Percentiles rank a stretch among this genome's conserved stretches.
phyloP scores from a whole-genome alignment of 2,888 invertebrate genomes.

The Agrochola macilenta region DNA sequence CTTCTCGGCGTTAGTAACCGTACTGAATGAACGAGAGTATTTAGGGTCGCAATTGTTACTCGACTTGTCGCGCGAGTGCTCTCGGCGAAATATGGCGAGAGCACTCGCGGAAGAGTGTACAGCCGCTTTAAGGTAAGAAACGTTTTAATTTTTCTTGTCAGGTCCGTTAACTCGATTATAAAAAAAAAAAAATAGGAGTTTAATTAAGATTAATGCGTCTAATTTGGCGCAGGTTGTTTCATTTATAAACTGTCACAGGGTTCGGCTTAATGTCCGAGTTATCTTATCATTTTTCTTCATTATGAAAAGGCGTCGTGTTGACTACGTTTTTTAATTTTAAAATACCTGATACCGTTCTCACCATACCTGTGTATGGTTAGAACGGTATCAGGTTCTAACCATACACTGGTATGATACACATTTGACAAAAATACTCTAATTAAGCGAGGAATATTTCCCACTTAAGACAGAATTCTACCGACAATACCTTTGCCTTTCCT shows the following conservation, averaged over 20 bases:
- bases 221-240: conserved; percentile 53
- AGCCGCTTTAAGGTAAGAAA: not conserved
- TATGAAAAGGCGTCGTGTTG: conserved; percentile 30
- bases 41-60: not conserved
- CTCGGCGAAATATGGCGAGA: too few relatives aligned
- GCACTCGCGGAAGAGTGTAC: too few relatives aligned
- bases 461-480: not conserved
- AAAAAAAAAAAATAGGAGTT: conserved; percentile 13
- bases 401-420: not conserved
- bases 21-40: not conserved
- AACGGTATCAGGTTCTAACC: too few relatives aligned
- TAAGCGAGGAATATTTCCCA: too few relatives aligned
- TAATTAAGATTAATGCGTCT: conserved; percentile 52
- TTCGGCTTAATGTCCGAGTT: conserved; percentile 46
- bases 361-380: too few relatives aligned
- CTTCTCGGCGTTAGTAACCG: too few relatives aligned
- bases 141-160: conserved; percentile 31
- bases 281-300: conserved; percentile 51
- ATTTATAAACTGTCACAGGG: conserved; percentile 56
- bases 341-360: too few relatives aligned
- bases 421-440: not conserved
- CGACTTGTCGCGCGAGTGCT: not conserved
- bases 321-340: not conserved
- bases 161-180: conserved; percentile 37
- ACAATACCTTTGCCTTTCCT: too few relatives aligned